A percentile compares a stretch with the other conserved stretches of the same genome.
Conservation (phyloP, 2,888 invertebrate species). For the Athrips mouffetella region DNA sequence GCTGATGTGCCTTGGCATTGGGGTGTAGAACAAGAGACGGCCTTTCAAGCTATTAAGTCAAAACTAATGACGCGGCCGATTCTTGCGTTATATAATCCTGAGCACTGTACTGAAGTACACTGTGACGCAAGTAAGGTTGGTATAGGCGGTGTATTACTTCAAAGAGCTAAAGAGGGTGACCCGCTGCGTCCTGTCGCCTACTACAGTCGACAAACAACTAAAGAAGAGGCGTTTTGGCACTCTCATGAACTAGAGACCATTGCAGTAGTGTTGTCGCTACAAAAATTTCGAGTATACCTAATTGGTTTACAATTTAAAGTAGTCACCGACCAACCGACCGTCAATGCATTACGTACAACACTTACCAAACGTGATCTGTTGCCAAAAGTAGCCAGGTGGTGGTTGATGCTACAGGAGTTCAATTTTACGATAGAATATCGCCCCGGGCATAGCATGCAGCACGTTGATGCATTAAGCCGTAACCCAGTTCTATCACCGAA, state of each 20-base stretch:
- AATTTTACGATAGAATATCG: conserved; percentile 14
- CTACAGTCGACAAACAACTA: conserved; percentile 35
- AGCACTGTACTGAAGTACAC: conserved; percentile 16
- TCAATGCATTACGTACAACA: conserved; percentile 5
- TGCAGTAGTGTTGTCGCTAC: conserved; percentile 14
- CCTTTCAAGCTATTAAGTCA: conserved; percentile 13
- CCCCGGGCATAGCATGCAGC: conserved; percentile 8
- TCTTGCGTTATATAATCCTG: conserved; percentile 16
- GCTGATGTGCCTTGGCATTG: conserved; percentile 12
- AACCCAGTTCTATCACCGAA: conserved; percentile 4
- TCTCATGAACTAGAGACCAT: conserved; percentile 33
- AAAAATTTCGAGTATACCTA: conserved; percentile 11
- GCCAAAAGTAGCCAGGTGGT: conserved; percentile 19
- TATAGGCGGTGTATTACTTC: conserved; percentile 15
- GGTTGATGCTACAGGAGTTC: conserved; percentile 18
- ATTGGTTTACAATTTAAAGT: conserved; percentile 13
- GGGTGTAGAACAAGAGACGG: conserved; percentile 15
- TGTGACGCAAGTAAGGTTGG: conserved; percentile 17
- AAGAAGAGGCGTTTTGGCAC: conserved; percentile 37
- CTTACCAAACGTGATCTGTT: conserved; percentile 20
- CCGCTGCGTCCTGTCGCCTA: conserved; percentile 26
- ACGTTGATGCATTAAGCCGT: conserved; percentile 5
- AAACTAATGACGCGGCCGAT: conserved; percentile 11
- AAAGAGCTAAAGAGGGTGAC: not conserved
- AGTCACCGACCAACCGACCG: conserved; percentile 14